phyloP scores from a whole-genome alignment of 2,113 vertebrate genomes.

The Hepsetus odoe region DNA sequence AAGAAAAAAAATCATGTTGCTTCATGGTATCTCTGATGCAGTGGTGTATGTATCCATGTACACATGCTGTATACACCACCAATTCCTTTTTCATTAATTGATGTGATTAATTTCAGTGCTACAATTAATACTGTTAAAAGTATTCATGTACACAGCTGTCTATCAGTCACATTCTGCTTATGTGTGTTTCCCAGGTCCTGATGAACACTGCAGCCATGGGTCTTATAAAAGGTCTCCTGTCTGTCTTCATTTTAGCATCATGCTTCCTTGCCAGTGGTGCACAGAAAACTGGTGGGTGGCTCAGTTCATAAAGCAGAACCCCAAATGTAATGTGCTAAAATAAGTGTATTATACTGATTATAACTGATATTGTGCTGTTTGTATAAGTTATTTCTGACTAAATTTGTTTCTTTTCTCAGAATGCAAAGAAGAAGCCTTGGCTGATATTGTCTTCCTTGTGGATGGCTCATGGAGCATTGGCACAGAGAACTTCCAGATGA shows the following conservation, averaged over 20 bases:
- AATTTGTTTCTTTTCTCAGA: constrained; percentile 78
- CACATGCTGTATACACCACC: too few relatives aligned
- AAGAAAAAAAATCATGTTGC: too few relatives aligned
- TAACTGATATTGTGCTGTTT: not conserved
- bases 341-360: not conserved
- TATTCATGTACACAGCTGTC: too few relatives aligned
- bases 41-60: too few relatives aligned
- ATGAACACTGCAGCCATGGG: constrained; percentile 40
- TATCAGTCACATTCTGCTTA: too few relatives aligned
- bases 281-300: constrained; percentile 48
- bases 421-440: constrained; percentile 80
- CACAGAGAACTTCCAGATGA: constrained; percentile 81
- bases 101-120: too few relatives aligned
- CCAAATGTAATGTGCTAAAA: not conserved
- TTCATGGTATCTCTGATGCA: too few relatives aligned
- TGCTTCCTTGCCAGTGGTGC: constrained; percentile 32
- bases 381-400: not conserved
- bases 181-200: not conserved
- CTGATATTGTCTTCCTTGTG: constrained; percentile 94
- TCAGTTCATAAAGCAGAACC: not conserved
- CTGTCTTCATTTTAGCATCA: constrained; percentile 33
- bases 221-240: constrained; percentile 24
- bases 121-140: too few relatives aligned
- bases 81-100: too few relatives aligned
- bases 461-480: constrained; percentile 90